Evolutionary conservation across 37 sponge, comb jelly and placozoan genomes (phyloP).

Genomic region (Beroe ovata): DNA sequence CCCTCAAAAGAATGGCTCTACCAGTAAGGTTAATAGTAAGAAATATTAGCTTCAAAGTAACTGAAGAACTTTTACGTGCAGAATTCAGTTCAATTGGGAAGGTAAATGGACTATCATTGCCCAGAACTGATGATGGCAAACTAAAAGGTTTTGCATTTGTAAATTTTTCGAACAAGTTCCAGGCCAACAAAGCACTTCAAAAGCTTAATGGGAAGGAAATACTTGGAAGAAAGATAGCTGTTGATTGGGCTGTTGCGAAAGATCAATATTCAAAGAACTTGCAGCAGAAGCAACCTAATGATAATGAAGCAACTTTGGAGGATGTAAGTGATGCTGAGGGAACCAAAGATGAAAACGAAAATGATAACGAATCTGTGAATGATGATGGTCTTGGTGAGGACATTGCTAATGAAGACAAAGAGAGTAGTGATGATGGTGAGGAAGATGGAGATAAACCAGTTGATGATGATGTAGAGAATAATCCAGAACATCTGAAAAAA

Average conservation of each 20-base stretch:
- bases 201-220: slow-evolving; percentile 52
- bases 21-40: not conserved
- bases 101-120: not conserved
- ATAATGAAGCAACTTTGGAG: not conserved
- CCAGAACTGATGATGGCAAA: slow-evolving; percentile 17
- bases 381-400: not conserved
- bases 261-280: slow-evolving; percentile 3
- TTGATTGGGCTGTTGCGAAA: slow-evolving; percentile 33
- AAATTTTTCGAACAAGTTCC: not conserved
- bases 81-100: slow-evolving; percentile 23
- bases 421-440: not conserved
- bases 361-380: not conserved
- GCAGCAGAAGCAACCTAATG: not conserved
- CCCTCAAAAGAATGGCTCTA: not conserved
- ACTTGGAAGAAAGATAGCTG: slow-evolving; percentile 17
- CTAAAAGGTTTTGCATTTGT: slow-evolving; percentile 41
- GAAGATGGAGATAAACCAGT: not conserved
- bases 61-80: slow-evolving; percentile 10
- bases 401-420: not conserved
- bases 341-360: not conserved
- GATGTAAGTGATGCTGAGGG: not conserved
- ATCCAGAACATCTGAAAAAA: not conserved
- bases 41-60: slow-evolving; percentile 13
- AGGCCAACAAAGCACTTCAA: slow-evolving; percentile 32
- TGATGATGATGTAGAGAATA: not conserved